Percentiles rank a stretch among this genome's conserved stretches.
Conservation (phyloP, 2,888 invertebrate genomes). For the Cantharis rufa region DNA sequence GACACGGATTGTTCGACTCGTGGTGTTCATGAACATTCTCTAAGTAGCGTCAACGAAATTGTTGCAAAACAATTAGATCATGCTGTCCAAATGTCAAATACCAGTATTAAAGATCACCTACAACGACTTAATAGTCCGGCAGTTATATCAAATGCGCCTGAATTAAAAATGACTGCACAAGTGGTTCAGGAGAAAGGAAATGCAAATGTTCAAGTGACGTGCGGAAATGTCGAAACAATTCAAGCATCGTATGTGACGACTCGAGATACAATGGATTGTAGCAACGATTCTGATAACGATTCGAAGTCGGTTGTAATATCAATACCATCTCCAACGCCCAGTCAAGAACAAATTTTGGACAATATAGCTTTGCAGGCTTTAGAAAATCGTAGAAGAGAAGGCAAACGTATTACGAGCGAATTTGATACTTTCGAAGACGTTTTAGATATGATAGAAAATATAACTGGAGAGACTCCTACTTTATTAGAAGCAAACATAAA, state of each 20-base stretch:
- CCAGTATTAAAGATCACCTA: constrained; percentile 16
- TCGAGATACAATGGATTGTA: constrained; percentile 62
- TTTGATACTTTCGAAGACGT: constrained; percentile 72
- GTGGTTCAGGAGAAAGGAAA: constrained; percentile 50
- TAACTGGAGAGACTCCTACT: constrained; percentile 51
- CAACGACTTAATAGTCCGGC: constrained; percentile 46
- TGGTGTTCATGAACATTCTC: background rate
- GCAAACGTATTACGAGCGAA: constrained; percentile 58
- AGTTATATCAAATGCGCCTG: constrained; percentile 49
- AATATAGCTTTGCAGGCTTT: constrained; percentile 66
- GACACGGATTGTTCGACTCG: background rate
- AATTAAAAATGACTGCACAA: constrained; percentile 55
- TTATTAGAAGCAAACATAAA: constrained; percentile 43
- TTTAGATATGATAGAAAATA: constrained; percentile 71
- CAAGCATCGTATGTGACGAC: constrained; percentile 63
- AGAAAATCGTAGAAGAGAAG: constrained; percentile 58
- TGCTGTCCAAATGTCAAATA: constrained; percentile 16
- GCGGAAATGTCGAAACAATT: constrained; percentile 56
- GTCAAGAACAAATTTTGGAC: constrained; percentile 67
- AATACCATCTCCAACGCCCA: constrained; percentile 68
- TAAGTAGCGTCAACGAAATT: background rate
- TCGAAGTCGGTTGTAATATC: constrained; percentile 69
- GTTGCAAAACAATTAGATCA: background rate
- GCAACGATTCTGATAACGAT: constrained; percentile 61
- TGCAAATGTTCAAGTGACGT: constrained; percentile 46